Base-by-base conservation (phyloP, 1,140 invertebrate species). In the Aleiodes sp. region DNA sequence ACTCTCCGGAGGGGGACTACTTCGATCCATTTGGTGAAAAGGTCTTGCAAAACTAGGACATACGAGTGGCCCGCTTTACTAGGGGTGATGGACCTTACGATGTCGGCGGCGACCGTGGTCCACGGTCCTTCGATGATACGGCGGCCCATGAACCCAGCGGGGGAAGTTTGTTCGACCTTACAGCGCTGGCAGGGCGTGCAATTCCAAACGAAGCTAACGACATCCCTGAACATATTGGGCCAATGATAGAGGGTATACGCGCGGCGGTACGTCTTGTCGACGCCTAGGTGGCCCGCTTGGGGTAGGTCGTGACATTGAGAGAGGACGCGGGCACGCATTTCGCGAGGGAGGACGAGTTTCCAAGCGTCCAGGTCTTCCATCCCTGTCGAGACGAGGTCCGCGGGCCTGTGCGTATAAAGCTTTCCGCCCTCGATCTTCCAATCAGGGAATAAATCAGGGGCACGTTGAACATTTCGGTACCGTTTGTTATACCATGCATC, bases 1-100 rank as follows among this genome's bases (percentile, higher is more conserved):
- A 39, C 68, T n/a, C 28, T 29, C 9, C 60, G 29, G 1, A 68
- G 10, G 10, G 73, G 35, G 33, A 16, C 3, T 31, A 16, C 33
- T 37, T 74, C 75, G 0, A 78, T 66, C 71, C 65, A 82, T 66
- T 81, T 81, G 2, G 74, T 76, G n/a, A n/a, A n/a, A n/a, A n/a
- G n/a, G n/a, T n/a, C n/a, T n/a, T n/a, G n/a, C n/a, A n/a, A n/a
- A n/a, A 61, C 80, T 10, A 84, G 35, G 6, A 83, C 66, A 69
- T 78, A 82, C 2, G 60, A 39, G 64, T 79, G 71, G 19, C 81
- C 80, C 12, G 66, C 57, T 28, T 62, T 66, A 14, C 77, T 81
- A 0, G 70, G 41, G 6, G 82, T 80, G 14, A 77, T 71, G 9
- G 80, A 76, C 21, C 81, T 80, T 33, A 82, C 73, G 9, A 79